Conservation (phyloP, 2,888 invertebrate species). For the Tubulanus polymorphus region DNA sequence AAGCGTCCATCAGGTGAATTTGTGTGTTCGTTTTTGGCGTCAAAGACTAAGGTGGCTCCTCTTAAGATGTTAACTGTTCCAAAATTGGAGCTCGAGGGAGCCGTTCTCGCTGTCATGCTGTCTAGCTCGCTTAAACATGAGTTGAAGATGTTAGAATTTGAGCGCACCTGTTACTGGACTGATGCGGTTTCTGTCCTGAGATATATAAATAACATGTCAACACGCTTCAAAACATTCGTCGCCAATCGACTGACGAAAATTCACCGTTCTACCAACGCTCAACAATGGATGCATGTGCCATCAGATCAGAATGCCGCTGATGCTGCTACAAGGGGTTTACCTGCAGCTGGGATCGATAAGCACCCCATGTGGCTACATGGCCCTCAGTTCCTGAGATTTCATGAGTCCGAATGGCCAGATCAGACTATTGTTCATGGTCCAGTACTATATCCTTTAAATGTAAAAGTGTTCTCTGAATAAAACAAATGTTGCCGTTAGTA, state of each 20-base stretch:
- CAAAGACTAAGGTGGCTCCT: slow-evolving; percentile 6
- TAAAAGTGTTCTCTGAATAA: too few relatives aligned
- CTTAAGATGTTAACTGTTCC: slow-evolving; percentile 3
- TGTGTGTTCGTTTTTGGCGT: slow-evolving; percentile 6
- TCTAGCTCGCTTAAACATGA: not conserved
- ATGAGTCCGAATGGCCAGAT: not conserved
- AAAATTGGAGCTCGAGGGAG: slow-evolving; percentile 7
- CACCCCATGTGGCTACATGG: not conserved
- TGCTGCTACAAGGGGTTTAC: not conserved
- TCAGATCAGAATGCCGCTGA: not conserved
- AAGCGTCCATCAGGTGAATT: not conserved
- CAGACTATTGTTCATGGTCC: not conserved
- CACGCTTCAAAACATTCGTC: slow-evolving; percentile 1
- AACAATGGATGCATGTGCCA: not conserved
- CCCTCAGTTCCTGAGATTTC: not conserved
- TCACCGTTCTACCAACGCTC: not conserved
- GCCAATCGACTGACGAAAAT: slow-evolving; percentile 3
- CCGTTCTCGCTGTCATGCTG: not conserved
- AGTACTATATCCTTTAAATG: too few relatives aligned
- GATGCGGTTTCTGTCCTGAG: not conserved
- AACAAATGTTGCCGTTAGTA: too few relatives aligned
- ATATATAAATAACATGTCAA: not conserved
- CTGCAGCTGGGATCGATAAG: not conserved
- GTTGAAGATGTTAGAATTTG: not conserved
- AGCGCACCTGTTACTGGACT: not conserved